Evolutionary conservation across 92 coral and sea anemone species (phyloP), one percentile per base, ranked within the genome.

Genomic region (Anthopleura xanthogrammica): DNA sequence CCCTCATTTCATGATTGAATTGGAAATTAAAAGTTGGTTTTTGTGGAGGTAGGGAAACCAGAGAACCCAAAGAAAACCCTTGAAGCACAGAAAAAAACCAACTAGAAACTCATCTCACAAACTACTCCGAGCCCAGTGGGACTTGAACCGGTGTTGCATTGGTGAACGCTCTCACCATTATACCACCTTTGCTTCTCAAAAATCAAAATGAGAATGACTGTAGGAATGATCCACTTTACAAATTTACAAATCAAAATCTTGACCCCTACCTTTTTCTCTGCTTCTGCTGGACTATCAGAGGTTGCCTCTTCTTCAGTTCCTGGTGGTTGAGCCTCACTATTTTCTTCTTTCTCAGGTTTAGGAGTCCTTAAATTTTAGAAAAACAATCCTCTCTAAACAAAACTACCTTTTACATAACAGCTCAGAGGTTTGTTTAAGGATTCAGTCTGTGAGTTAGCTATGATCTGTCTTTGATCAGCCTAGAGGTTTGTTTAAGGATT

Each of bases 231-330:
- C 36, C 42, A 24, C 19, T 58, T 58, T 58, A 58, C n/a, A 16
- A 58, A 58, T 58, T 19, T 19, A 14, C 14, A 58, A 58, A 58
- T 54, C 58, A 7, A 11, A 54, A 40, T 52, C 22, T 20, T 1
- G 8, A 42, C 13, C 11, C 46, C 17, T 66, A 89, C 92, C 92
- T 89, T 89, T 76, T 85, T 79, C 70, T 92, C 98, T 50, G 85
- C 85, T 17, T 90, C 94, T 52, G 91, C 42, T 62, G 85, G 78
- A 36, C 82, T 88, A 36, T 91, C 94, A 46, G 87, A 42, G 13
- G 80, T 84, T 3, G 71, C 84, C 17, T 90, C 94, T 5, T 77
- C 87, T 29, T 89, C 88, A 16, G 83, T 89, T 11, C 94, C 94
- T 70, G 36, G 43, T 29, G 73, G 39, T 41, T 41, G n/a, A 70